A percentile compares a stretch with the other conserved stretches of the same genome.
These are phyloP conservation scores for Penelope pileata DNA, from an alignment of 2,113 vertebrate species.

Conservation along the genomic window DNA sequence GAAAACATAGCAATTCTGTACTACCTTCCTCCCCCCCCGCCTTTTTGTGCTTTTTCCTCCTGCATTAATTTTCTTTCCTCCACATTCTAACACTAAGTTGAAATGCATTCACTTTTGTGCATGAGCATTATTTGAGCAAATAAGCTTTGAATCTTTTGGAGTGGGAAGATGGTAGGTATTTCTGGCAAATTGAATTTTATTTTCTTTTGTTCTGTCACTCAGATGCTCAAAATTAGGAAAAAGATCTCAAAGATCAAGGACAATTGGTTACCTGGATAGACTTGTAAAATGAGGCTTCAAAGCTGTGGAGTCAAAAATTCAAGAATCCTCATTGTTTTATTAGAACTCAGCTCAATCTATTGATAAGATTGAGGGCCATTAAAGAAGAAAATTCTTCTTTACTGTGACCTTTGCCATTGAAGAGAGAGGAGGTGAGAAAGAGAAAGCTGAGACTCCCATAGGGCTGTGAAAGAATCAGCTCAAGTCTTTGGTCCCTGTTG, in stretches of 20 bases:
- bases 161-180: not conserved
- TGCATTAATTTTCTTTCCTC: slow-evolving; percentile 7
- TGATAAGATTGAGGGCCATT: not conserved
- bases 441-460: not conserved
- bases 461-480: not conserved
- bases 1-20: not conserved
- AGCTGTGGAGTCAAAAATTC: not conserved
- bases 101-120: not conserved
- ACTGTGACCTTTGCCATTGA: not conserved
- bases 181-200: not conserved
- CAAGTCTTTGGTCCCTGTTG: not conserved
- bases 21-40: not conserved
- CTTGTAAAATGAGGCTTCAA: not conserved
- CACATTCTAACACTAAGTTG: not conserved
- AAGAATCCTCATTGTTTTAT: not conserved
- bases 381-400: not conserved
- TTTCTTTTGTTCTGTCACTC: not conserved
- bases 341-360: not conserved
- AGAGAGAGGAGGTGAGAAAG: not conserved
- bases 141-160: not conserved
- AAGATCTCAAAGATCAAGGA: not conserved
- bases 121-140: not conserved
- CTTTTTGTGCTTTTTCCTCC: not conserved
- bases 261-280: not conserved
- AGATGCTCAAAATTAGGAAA: not conserved